Base-by-base conservation (phyloP, 2,113 vertebrate genomes). In the Fregata magnificens region DNA sequence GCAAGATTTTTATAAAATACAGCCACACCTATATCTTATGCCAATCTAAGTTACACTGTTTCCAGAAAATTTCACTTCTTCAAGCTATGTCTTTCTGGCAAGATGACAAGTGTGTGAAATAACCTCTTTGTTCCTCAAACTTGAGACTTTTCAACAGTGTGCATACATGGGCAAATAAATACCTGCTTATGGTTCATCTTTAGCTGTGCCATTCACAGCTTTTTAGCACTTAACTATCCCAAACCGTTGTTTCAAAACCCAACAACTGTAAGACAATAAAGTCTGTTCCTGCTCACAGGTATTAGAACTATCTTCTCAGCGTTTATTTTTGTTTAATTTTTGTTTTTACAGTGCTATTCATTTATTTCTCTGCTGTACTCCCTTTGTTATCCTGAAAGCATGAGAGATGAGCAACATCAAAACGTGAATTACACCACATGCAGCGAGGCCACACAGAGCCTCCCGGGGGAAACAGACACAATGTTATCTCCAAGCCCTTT, bases 1-100 rank as follows among this genome's bases (percentile, higher is more conserved):
- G 78, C 66, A 93, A 55, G 49, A 13, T 80, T 65, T 61, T 74
- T 67, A 74, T 87, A 73, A 82, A 91, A 72, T 31, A 32, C 32
- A 87, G 73, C 53, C 88, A 66, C 55, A 86, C 56, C 74, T 78
- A 4, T 44, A 90, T 50, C 22, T 91, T 47, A 79, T 40, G 53
- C 53, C 86, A 82, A 85, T 77, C n/a, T 55, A 76, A 83, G 13
- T 55, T 72, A 67, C 4, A 3, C 52, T 11, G 16, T 61, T 95
- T 69, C 73, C 78, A 93, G 40, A 93, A 95, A 81, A 90, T 18
- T 80, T 88, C 55, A 85, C 45, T 94, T 91, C 78, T 90, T 80
- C 91, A 61, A 91, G 62, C 66, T 58, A 45, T 7, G 21, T 76
- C 78, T 77, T 93, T 52, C 82, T 77, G 82, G 78, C 45, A 80